Evolutionary conservation across 2,113 vertebrate species (phyloP).

Genomic region (Melanerpes aurifrons): DNA sequence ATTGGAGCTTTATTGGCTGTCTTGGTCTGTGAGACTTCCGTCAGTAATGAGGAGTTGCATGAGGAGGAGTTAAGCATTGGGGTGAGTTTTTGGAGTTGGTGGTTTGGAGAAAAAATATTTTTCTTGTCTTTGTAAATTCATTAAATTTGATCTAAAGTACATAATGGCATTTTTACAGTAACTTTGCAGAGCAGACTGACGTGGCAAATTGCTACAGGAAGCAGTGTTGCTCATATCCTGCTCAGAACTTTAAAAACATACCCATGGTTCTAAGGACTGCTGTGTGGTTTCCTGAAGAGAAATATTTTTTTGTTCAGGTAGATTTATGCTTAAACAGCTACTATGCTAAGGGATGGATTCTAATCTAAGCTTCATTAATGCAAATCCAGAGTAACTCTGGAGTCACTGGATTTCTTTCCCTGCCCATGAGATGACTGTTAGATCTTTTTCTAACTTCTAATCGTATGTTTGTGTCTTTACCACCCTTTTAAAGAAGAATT

Average conservation of each 20-base stretch:
- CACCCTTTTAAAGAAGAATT: neutral
- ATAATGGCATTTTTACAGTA: neutral
- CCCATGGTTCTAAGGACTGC: neutral
- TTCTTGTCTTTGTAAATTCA: neutral
- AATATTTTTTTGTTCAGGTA: slow-evolving; percentile 41
- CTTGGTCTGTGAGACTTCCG: neutral
- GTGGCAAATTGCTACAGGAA: neutral
- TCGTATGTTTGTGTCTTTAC: neutral
- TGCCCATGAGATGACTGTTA: neutral
- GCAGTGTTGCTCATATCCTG: slow-evolving; percentile 5
- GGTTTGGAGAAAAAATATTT: neutral
- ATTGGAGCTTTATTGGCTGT: neutral
- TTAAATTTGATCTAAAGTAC: neutral
- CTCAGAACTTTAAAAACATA: slow-evolving; percentile 19
- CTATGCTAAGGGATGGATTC: neutral
- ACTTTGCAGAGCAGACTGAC: neutral
- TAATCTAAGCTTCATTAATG: neutral
- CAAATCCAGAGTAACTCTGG: neutral
- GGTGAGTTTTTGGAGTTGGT: neutral
- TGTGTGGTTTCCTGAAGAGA: slow-evolving; percentile 16
- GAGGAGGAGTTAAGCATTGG: neutral
- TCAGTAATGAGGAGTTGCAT: neutral
- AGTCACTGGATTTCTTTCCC: neutral
- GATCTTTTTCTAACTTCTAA: neutral
- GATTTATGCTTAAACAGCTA: neutral